Evolutionary conservation across 2,113 vertebrate genomes (phyloP), one percentile per base, ranked within the genome.

Genomic region (Brachirus orientalis): DNA sequence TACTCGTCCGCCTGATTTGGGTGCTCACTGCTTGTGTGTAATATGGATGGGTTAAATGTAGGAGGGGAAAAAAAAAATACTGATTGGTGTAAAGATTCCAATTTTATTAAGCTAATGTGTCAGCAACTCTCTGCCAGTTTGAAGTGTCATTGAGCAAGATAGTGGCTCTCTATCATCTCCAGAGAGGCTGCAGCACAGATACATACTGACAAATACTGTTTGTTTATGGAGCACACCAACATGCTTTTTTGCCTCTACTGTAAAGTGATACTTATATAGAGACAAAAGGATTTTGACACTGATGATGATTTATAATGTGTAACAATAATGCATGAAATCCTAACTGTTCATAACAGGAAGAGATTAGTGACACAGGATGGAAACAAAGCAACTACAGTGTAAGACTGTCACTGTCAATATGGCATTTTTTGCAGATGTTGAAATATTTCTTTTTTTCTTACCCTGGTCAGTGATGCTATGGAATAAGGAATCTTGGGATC

Each of bases 111-210:
- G 65, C 56, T 18, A 19, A 40, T 7, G 48, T 67, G 57, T 74
- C 66, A 74, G 72, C 78, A 58, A 54, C 9, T 60, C 56, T 55
- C 62, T 46, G 56, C 38, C 33, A n/a, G 54, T 46, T 69, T 55
- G 59, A 77, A 55, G 69, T 51, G 58, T 81, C 63, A 60, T 68
- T 77, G 66, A 73, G 58, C 54, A 72, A 64, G 48, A 41, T 3
- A 22, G 46, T 53, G 40, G 56, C 45, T 52, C 28, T 52, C 28
- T 18, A 18, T n/a, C 35, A 43, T 44, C 57, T 69, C 65, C n/a
- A n/a, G n/a, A n/a, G n/a, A 70, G 10, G 58, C 48, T 17, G 46
- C 28, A 41, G 10, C 44, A 22, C n/a, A n/a, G 54, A 58, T 56
- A 19, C 46, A 68, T 43, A 41, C 19, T 13, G 51, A 67, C 55